phyloP scores from a whole-genome alignment of 1,140 invertebrate species.

The Pomphorhynchus laevis region DNA sequence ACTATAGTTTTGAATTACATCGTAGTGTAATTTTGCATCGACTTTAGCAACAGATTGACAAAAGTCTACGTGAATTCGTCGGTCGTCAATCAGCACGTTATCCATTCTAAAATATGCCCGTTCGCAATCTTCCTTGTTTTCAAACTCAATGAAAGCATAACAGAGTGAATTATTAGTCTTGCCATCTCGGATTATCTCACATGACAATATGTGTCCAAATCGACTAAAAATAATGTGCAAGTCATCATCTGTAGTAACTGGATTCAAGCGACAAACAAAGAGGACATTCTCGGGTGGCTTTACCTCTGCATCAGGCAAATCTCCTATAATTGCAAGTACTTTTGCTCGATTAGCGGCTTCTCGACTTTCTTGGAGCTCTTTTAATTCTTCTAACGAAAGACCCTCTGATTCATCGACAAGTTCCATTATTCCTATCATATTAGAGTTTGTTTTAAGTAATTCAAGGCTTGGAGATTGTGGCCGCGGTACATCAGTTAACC shows the following conservation, averaged over 20 bases:
- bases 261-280: constrained; percentile 98
- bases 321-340: constrained; percentile 52
- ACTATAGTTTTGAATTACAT: too few species aligned
- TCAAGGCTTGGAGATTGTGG: constrained; percentile 56
- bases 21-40: too few species aligned
- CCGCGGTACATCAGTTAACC: constrained; percentile 22
- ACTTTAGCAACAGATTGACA: constrained; percentile 68
- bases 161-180: constrained; percentile 70
- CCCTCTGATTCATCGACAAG: constrained; percentile 58
- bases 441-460: constrained; percentile 21
- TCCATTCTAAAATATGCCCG: constrained; percentile 99
- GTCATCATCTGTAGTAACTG: constrained; percentile 82
- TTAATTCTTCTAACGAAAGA: constrained; percentile 39
- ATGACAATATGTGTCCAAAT: constrained; percentile 55
- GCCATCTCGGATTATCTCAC: constrained; percentile 79
- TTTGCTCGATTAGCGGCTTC: constrained; percentile 80
- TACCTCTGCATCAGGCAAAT: constrained; percentile 32
- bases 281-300: constrained; percentile 91
- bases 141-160: constrained; percentile 97
- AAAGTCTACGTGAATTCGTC: constrained; percentile 94
- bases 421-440: constrained; percentile 58
- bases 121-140: constrained; percentile 57
- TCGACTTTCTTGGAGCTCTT: constrained; percentile 47
- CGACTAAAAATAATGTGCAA: constrained; percentile 82
- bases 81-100: constrained; percentile 87